Percentiles rank a stretch among this genome's conserved stretches.
phyloP scores from a whole-genome alignment of 1,140 invertebrate genomes.

The Magallana angulata region DNA sequence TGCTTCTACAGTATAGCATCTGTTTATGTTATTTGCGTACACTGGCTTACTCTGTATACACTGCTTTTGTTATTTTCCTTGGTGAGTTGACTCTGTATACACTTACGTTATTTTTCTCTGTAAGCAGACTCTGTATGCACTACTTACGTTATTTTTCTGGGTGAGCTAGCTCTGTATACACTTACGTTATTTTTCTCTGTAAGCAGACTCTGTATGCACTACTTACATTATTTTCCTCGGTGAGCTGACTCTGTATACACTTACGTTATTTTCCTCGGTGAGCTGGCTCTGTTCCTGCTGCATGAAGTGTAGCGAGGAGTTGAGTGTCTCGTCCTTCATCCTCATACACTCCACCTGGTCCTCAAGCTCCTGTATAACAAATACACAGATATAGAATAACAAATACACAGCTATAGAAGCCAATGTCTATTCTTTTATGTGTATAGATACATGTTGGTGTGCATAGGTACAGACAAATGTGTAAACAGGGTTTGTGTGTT shows the following conservation, averaged over 20 bases:
- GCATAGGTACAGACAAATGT: too few species aligned
- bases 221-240: constrained; percentile 68
- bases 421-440: too few species aligned
- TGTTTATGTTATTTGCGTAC: constrained; percentile 26
- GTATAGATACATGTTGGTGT: too few species aligned
- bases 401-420: not conserved
- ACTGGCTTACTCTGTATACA: not conserved
- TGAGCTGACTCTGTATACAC: constrained; percentile 20
- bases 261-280: constrained; percentile 68
- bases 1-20: too few species aligned
- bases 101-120: constrained; percentile 68
- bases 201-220: constrained; percentile 22
- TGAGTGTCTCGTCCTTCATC: constrained; percentile 76
- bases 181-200: constrained; percentile 68
- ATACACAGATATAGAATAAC: constrained; percentile 6
- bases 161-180: constrained; percentile 20
- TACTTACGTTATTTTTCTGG: constrained; percentile 68
- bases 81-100: constrained; percentile 18
- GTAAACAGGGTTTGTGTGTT: too few species aligned
- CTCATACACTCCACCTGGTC: constrained; percentile 77
- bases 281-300: constrained; percentile 71
- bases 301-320: constrained; percentile 71
- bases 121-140: constrained; percentile 20
- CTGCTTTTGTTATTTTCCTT: constrained; percentile 68
- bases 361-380: constrained; percentile 63